Evolutionary conservation across 2,113 vertebrate genomes (phyloP).

Genomic region (Porphyrio hochstetteri): DNA sequence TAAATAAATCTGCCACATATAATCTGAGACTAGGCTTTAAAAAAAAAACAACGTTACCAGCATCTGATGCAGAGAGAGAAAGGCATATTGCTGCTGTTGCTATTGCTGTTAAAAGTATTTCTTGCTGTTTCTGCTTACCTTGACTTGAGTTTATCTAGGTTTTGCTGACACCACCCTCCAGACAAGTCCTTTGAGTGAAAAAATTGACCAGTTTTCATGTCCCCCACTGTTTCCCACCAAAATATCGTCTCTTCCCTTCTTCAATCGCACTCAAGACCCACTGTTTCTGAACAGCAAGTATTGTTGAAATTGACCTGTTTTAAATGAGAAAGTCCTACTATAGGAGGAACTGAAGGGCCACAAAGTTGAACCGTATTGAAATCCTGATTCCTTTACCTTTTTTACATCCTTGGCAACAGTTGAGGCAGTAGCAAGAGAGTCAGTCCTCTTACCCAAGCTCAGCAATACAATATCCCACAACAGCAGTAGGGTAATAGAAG

Average conservation of each 20-base stretch:
- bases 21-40: not conserved
- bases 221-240: not conserved
- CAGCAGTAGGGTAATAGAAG: constrained; percentile 57
- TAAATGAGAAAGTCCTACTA: not conserved
- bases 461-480: constrained; percentile 28
- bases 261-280: not conserved
- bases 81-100: not conserved
- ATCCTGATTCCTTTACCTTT: constrained; percentile 38
- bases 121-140: not conserved
- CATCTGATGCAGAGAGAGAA: not conserved
- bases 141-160: not conserved
- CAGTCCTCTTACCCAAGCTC: not conserved
- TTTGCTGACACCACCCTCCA: not conserved
- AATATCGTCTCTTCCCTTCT: not conserved
- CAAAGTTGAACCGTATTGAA: constrained; percentile 22
- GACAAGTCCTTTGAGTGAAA: not conserved
- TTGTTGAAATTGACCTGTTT: not conserved
- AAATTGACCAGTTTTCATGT: fast-evolving
- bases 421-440: constrained; percentile 4
- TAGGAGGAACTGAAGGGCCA: not conserved
- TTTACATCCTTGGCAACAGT: not conserved
- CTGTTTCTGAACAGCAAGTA: not conserved
- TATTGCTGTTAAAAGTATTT: not conserved
- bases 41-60: not conserved
- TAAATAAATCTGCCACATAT: constrained; percentile 31